Base-by-base conservation (phyloP, 2,888 invertebrate genomes). In the Hirtodrosophila histrioides region DNA sequence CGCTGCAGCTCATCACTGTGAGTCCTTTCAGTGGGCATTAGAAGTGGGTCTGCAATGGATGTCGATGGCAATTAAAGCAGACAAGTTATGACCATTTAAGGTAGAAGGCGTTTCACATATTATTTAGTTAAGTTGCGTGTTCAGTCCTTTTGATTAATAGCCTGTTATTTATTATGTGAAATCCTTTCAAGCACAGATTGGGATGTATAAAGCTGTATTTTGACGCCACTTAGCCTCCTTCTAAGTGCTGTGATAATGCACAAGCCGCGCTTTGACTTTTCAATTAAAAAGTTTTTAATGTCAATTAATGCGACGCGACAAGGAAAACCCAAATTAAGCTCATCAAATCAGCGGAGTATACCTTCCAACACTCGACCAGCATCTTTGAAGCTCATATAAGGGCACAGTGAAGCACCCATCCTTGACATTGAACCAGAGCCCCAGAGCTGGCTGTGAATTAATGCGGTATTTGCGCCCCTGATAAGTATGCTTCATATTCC, bases 251-350 rank as follows among this genome's bases (percentile, higher is more conserved):
- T 2, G 37, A 41, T 24, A 24, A 11, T 35, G 37, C 51, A 48
- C 17, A 36, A 46, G 17, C 11, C 41, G 57, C 12, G 40, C 49
- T 54, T 61, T 61, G 66, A 41, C 70, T 66, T 68, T 70, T 64
- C 60, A 75, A 78, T 75, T 76, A 76, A 75, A 75, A 78, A 66
- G 56, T 77, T 78, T 57, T 51, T 46, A 68, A 65, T 71, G 51
- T 35, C 58, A 65, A 66, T 75, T 70, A 64, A 70, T 70, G 45
- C 35, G 56, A n/a, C 11, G 12, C 39, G 51, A 33, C 36, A 51
- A 27, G 40, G 36, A 57, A 54, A 31, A 63, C 31, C 45, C 41
- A 37, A 60, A 58, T 56, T 44, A 55, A 62, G 62, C 56, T 37
- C 24, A 61, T 36, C 37, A 55, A 55, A 45, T 53, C 23, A 37